Percentiles rank a stretch among this genome's conserved stretches.
Conservation (phyloP, 1,140 invertebrate species). For the Leucophenga varia region DNA sequence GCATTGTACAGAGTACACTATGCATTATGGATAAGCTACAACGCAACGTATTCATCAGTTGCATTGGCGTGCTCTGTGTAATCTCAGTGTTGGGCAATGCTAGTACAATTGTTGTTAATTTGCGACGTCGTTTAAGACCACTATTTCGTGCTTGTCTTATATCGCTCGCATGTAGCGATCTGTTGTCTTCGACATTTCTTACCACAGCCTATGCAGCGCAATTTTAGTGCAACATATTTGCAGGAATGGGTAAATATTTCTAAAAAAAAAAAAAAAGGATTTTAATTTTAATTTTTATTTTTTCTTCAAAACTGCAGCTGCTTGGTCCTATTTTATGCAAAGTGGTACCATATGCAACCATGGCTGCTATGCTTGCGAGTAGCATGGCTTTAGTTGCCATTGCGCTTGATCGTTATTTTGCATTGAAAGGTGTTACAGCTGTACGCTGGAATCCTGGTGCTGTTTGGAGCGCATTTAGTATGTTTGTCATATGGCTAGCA, state of each 20-base stretch:
- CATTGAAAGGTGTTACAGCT: slow-evolving; percentile 49
- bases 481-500: slow-evolving; percentile 46
- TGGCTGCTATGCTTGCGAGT: slow-evolving; percentile 57
- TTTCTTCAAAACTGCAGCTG: slow-evolving; percentile 29
- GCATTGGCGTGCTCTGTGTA: slow-evolving; percentile 20
- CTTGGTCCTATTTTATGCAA: slow-evolving; percentile 57
- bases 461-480: slow-evolving; percentile 31
- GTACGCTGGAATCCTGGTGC: slow-evolving; percentile 56
- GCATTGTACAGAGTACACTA: too few relatives aligned
- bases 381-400: slow-evolving; percentile 60
- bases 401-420: slow-evolving; percentile 60
- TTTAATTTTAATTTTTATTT: neutral
- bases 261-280: too few relatives aligned
- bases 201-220: slow-evolving; percentile 31
- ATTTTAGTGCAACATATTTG: slow-evolving; percentile 23
- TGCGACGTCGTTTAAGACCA: slow-evolving; percentile 35
- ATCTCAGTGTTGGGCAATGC: slow-evolving; percentile 38
- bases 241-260: slow-evolving; percentile 43
- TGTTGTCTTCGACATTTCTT: slow-evolving; percentile 47
- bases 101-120: slow-evolving; percentile 37
- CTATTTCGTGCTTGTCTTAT: slow-evolving; percentile 55
- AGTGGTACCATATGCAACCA: slow-evolving; percentile 59
- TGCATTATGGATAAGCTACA: too few relatives aligned
- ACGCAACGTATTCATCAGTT: too few relatives aligned
- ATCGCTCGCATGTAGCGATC: slow-evolving; percentile 57